Conservation (phyloP, 2,888 invertebrate genomes). For the Perdita meconis region DNA sequence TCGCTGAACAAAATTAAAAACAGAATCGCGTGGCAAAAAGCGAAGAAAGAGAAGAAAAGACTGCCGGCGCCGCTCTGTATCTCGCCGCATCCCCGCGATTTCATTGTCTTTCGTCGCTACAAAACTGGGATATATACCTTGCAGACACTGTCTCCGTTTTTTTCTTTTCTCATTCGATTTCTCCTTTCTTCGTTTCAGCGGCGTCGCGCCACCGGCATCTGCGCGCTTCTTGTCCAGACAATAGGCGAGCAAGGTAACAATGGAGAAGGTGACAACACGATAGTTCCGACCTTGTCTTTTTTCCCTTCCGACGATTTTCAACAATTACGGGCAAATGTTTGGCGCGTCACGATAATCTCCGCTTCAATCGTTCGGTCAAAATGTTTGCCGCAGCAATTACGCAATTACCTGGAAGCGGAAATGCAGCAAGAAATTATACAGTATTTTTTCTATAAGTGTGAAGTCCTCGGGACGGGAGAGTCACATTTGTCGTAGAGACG, state of each 20-base stretch:
- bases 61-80: not conserved
- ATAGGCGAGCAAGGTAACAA: constrained; percentile 10
- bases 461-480: too few relatives aligned
- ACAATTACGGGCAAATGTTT: not conserved
- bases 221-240: constrained; percentile 5
- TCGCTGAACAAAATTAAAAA: constrained; percentile 51
- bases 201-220: not conserved
- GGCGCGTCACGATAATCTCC: not conserved
- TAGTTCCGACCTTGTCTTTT: not conserved
- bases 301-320: constrained; percentile 7
- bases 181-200: not conserved
- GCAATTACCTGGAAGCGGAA: too few relatives aligned
- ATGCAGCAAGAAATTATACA: too few relatives aligned
- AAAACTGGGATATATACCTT: constrained; percentile 4
- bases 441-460: too few relatives aligned
- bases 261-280: not conserved
- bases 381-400: too few relatives aligned
- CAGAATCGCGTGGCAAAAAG: not conserved
- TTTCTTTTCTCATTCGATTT: constrained; percentile 17
- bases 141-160: not conserved
- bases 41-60: not conserved
- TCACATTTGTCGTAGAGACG: too few relatives aligned
- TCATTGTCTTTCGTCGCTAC: constrained; percentile 11
- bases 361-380: too few relatives aligned
- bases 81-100: not conserved